Percentiles rank a stretch among this genome's conserved stretches.
These are phyloP conservation scores for Acleris literana DNA, from an alignment of 2,888 invertebrate genomes.

Conservation along the genomic window DNA sequence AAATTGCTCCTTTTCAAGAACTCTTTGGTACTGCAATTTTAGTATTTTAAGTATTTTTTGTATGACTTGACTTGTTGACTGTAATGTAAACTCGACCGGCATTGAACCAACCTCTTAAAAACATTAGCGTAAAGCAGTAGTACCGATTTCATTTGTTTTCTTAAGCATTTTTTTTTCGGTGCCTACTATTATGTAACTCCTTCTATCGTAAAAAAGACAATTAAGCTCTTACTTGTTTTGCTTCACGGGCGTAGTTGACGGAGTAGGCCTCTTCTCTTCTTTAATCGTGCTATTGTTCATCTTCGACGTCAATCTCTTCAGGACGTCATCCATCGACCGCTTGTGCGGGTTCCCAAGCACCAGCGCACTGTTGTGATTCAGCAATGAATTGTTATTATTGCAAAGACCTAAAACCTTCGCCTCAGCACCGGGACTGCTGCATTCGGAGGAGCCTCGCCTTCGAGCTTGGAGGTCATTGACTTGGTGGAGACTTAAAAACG, in stretches of 20 bases:
- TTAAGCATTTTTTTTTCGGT: too few species aligned
- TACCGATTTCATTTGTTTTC: too few species aligned
- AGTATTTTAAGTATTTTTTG: too few species aligned
- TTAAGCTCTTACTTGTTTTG: conserved; percentile 77
- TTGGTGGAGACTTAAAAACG: conserved; percentile 82
- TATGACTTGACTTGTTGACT: too few species aligned
- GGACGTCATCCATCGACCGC: conserved; percentile 95
- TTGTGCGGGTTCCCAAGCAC: conserved; percentile 84
- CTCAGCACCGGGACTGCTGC: conserved; percentile 88
- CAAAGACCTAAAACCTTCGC: conserved; percentile 86
- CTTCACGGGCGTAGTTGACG: conserved; percentile 86
- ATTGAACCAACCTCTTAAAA: too few species aligned
- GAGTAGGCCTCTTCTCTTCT: conserved; percentile 88
- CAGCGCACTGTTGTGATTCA: conserved; percentile 84
- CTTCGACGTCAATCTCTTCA: conserved; percentile 93
- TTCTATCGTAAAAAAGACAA: neutral
- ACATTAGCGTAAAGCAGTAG: too few species aligned
- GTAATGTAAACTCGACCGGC: too few species aligned
- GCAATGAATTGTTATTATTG: conserved; percentile 86
- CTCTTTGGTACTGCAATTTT: too few species aligned
- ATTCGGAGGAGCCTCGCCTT: conserved; percentile 86
- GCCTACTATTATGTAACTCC: too few species aligned
- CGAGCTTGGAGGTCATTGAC: conserved; percentile 79
- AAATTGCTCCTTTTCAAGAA: too few species aligned
- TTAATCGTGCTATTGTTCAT: conserved; percentile 90